Evolutionary conservation across 2,113 vertebrate species (phyloP), one percentile per base, ranked within the genome.

Genomic region (Bucco capensis): DNA sequence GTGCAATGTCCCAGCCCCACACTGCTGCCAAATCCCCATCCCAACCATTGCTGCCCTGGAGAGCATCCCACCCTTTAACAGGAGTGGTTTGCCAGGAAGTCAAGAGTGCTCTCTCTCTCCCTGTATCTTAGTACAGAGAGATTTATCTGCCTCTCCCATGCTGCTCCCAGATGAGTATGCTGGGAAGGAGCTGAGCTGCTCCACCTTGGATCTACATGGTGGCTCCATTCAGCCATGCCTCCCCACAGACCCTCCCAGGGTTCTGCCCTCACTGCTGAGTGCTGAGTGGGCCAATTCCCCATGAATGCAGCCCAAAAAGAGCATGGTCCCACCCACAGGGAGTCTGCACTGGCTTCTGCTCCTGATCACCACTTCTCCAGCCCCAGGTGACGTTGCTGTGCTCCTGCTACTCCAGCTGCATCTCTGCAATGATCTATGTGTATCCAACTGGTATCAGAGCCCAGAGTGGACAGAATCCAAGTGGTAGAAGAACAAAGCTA

Each of bases 281-380:
- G 58, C 16, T 19, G 60, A 50, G 49, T 49, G 47, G 74, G 78
- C 30, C 58, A 25, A 7, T 66, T 66, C 57, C 30, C 8, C 38
- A 4, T 0, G 0, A 69, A 22, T 0, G 1, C 19, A 46, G n/a
- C 62, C 50, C 22, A 0, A 53, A 50, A 64, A 40, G 35, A 49
- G 37, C 67, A 18, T 11, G 2, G 31, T 25, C 27, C 50, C 1
- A 1, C 33, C 31, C 24, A 0, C 5, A 0, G 6, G 15, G 18
- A 49, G 12, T 49, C 31, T 42, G 6, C 1, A 2, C 28, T 0
- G 0, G 57, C 47, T 49, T 18, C 50, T 27, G 40, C 51, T 57
- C 54, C 44, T 5, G 1, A 54, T 78, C 54, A 2, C 6, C 40
- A 0, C 12, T 44, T 14, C 56, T 49, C 40, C 53, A 33, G 74